A percentile compares a stretch with the other conserved stretches of the same genome.
These are phyloP conservation scores for Sesia bembeciformis DNA, from an alignment of 2,888 invertebrate species.

Conservation along the genomic window DNA sequence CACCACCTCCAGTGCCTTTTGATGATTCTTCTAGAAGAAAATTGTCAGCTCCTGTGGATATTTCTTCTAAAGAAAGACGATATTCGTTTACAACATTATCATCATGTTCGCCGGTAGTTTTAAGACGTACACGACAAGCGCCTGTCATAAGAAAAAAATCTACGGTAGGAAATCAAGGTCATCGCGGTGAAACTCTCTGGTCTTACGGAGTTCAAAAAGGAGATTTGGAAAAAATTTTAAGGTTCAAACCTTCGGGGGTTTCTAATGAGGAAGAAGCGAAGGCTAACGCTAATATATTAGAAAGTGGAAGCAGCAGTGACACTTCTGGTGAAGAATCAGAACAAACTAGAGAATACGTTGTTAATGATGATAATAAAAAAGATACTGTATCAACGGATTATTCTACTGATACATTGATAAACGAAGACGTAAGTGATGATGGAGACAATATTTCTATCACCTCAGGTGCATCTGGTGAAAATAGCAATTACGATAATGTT, in stretches of 20 bases:
- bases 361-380: constrained; percentile 51
- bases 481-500: constrained; percentile 65
- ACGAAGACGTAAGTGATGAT: constrained; percentile 50
- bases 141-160: constrained; percentile 64
- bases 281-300: constrained; percentile 13
- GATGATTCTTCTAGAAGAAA: constrained; percentile 45
- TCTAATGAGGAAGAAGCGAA: constrained; percentile 52
- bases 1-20: constrained; percentile 56
- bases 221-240: constrained; percentile 57
- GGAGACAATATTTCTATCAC: constrained; percentile 45
- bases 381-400: constrained; percentile 60
- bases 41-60: constrained; percentile 30
- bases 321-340: constrained; percentile 43
- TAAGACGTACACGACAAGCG: constrained; percentile 53
- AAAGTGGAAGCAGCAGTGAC: constrained; percentile 39
- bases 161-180: constrained; percentile 36
- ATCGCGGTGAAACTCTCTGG: constrained; percentile 55
- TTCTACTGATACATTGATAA: constrained; percentile 63
- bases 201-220: constrained; percentile 64
- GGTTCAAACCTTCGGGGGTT: constrained; percentile 54
- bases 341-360: constrained; percentile 42
- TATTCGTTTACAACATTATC: constrained; percentile 53
- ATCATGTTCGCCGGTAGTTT: constrained; percentile 42
- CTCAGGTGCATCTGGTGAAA: constrained; percentile 50
- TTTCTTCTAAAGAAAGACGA: constrained; percentile 31